Percentiles rank a stretch among this genome's conserved stretches.
These are phyloP conservation scores for Oxycera nigricornis DNA, from an alignment of 2,888 invertebrate species.

Conservation along the genomic window DNA sequence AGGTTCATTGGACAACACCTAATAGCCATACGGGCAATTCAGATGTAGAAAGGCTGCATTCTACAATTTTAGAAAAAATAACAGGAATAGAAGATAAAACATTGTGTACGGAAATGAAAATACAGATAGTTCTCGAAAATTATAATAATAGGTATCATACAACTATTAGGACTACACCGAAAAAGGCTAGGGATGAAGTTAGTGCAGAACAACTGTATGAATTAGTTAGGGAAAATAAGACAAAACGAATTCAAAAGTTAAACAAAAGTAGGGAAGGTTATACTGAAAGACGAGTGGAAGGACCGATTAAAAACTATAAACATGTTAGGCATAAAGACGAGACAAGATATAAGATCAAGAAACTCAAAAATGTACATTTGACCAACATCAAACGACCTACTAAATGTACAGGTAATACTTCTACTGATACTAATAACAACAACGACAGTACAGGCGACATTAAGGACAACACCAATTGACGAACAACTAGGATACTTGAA, in stretches of 20 bases:
- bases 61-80: slow-evolving; percentile 46
- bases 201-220: background rate
- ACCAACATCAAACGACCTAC: slow-evolving; percentile 43
- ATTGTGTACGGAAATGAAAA: slow-evolving; percentile 44
- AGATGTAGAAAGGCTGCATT: slow-evolving; percentile 45
- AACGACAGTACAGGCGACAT: slow-evolving; percentile 34
- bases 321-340: slow-evolving; percentile 42
- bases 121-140: slow-evolving; percentile 44
- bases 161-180: slow-evolving; percentile 43
- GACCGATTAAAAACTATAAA: slow-evolving; percentile 42
- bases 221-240: no score
- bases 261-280: slow-evolving; percentile 38
- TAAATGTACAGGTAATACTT: slow-evolving; percentile 41
- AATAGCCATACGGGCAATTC: no score
- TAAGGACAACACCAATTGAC: slow-evolving; percentile 39
- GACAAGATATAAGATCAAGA: slow-evolving; percentile 40
- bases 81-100: slow-evolving; percentile 42
- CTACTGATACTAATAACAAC: slow-evolving; percentile 36
- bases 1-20: no score
- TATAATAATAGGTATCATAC: slow-evolving; percentile 46
- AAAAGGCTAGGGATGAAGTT: slow-evolving; percentile 42
- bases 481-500: slow-evolving; percentile 40
- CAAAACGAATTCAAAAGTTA: no score
- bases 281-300: slow-evolving; percentile 37
- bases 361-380: slow-evolving; percentile 35